These are phyloP conservation scores for Malaclemys terrapin DNA, from an alignment of 2,113 vertebrate genomes.

Conservation along the genomic window DNA sequence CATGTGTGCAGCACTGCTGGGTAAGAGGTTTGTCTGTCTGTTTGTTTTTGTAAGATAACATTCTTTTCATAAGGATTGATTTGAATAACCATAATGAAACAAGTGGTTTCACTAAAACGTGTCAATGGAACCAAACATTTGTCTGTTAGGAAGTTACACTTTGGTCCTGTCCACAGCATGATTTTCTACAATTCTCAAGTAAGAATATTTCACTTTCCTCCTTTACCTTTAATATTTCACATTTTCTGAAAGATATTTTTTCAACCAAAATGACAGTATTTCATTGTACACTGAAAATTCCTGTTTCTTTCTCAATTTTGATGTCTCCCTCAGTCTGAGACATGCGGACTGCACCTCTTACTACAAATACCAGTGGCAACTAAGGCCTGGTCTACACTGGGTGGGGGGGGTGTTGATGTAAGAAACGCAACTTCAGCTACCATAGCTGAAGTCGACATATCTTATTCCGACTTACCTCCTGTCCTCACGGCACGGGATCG, in stretches of 20 bases:
- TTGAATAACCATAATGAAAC: neutral
- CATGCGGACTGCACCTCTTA: neutral
- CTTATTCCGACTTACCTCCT: too few species aligned
- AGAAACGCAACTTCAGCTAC: too few species aligned
- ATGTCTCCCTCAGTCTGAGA: neutral
- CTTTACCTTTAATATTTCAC: neutral
- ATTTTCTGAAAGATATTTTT: neutral
- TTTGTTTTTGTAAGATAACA: neutral
- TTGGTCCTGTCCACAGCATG: neutral
- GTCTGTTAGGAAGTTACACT: conserved; percentile 6
- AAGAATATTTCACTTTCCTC: neutral
- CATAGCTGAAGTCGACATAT: too few species aligned
- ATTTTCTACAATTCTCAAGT: conserved; percentile 28
- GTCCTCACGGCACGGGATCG: too few species aligned
- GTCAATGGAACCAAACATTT: neutral
- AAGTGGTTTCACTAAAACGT: neutral
- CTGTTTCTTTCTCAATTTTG: neutral
- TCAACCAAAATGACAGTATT: neutral
- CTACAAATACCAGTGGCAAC: neutral
- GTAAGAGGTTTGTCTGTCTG: conserved; percentile 57
- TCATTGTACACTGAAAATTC: neutral
- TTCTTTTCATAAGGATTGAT: neutral
- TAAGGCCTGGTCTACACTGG: too few species aligned
- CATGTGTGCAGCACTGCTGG: conserved; percentile 79
- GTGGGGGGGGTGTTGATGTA: too few species aligned